A percentile compares a stretch with the other conserved stretches of the same genome.
Evolutionary conservation across 2,888 invertebrate species (phyloP).

Genomic region (Escarpia spicata): DNA sequence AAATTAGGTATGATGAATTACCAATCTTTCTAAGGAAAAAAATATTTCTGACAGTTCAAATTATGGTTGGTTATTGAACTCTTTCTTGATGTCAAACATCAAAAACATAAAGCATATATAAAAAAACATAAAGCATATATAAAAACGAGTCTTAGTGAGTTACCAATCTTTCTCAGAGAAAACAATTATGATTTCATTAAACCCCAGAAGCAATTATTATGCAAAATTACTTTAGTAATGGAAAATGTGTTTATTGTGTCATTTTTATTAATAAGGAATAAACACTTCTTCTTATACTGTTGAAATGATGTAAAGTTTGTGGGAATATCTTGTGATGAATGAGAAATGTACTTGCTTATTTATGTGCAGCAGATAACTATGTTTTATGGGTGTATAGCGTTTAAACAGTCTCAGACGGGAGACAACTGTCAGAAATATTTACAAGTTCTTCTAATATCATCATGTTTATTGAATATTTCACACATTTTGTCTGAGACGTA

Average conservation of each 20-base stretch:
- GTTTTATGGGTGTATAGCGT: neutral
- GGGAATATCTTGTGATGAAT: neutral
- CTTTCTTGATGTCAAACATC: too few species aligned
- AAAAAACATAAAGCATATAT: too few species aligned
- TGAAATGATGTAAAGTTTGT: neutral
- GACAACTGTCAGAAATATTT: neutral
- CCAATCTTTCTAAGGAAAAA: too few species aligned
- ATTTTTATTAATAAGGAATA: neutral
- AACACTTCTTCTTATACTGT: neutral
- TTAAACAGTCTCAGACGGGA: neutral
- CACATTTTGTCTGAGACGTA: neutral
- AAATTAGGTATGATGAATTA: too few species aligned
- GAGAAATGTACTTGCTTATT: neutral
- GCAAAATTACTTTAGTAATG: neutral
- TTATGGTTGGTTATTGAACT: too few species aligned
- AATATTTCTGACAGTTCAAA: too few species aligned
- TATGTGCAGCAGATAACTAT: neutral
- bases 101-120: too few species aligned
- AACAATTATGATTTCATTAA: neutral
- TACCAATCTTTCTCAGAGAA: too few species aligned
- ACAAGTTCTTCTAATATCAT: neutral
- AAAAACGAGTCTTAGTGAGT: too few species aligned
- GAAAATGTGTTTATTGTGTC: neutral
- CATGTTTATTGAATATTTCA: slow-evolving; percentile 16
- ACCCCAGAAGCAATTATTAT: neutral